Evolutionary conservation across 2,888 invertebrate species (phyloP).

Genomic region (Vanessa cardui): DNA sequence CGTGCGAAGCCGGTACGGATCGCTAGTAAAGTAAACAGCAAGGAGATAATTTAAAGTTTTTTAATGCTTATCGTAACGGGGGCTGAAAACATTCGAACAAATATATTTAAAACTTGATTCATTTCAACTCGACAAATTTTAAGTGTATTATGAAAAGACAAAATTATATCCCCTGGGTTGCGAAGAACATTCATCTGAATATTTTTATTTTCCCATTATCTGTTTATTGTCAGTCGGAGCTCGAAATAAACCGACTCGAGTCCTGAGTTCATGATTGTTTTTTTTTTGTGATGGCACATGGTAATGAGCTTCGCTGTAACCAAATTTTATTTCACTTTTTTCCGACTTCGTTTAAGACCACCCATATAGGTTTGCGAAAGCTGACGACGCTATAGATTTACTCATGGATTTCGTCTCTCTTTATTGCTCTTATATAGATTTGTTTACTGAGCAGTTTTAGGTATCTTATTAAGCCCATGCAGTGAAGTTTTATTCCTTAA

Average conservation of each 20-base stretch:
- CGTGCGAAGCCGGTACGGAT: no score
- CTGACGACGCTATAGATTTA: conserved; percentile 1
- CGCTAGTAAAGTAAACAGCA: neutral
- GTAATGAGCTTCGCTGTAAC: conserved; percentile 21
- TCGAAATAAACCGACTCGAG: conserved; percentile 6
- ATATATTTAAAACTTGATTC: neutral
- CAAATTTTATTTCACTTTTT: conserved; percentile 15
- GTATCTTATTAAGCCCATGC: no score
- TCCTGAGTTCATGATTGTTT: conserved; percentile 14
- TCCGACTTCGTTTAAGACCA: conserved; percentile 7
- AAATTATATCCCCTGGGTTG: neutral
- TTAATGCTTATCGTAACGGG: no score
- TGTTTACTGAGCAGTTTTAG: no score
- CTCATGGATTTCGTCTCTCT: neutral
- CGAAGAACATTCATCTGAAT: conserved; percentile 2
- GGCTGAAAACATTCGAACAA: neutral
- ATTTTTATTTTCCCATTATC: conserved; percentile 10
- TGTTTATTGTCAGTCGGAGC: conserved; percentile 14
- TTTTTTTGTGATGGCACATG: conserved; percentile 12
- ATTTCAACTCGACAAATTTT: neutral
- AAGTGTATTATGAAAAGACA: neutral
- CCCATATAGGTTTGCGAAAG: neutral
- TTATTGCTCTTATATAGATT: no score
- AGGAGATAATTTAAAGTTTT: no score
- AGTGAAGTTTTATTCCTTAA: no score